Conservation (phyloP, 2,888 invertebrate genomes). For the Nephrotoma appendiculata region DNA sequence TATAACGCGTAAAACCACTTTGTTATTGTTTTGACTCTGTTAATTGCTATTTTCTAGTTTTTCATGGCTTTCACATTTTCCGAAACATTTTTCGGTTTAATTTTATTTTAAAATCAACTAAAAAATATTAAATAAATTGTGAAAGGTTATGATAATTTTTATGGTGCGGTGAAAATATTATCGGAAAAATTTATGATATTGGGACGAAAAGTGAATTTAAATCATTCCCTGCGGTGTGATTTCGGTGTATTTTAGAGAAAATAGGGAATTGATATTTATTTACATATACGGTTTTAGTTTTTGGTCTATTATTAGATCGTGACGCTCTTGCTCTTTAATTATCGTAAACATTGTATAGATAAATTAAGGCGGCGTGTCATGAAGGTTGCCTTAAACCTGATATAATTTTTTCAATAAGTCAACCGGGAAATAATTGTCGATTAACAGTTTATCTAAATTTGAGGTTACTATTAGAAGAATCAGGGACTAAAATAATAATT, state of each 20-base stretch:
- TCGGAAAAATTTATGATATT: not conserved
- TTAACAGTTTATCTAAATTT: not conserved
- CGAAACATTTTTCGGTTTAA: not conserved
- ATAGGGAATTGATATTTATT: not conserved
- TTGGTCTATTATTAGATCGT: not conserved
- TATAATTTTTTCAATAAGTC: not conserved
- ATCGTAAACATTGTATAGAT: not conserved
- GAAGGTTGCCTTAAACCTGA: not conserved
- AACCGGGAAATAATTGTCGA: not conserved
- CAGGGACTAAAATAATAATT: no score
- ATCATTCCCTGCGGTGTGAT: not conserved
- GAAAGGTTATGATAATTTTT: not conserved
- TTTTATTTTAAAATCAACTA: not conserved
- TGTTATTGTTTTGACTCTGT: not conserved
- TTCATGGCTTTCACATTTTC: not conserved
- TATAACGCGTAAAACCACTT: not conserved
- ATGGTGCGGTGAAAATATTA: not conserved
- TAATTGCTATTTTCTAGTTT: not conserved
- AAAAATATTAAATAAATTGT: not conserved
- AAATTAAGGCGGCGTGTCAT: not conserved
- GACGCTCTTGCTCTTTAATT: not conserved
- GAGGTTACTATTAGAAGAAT: no score
- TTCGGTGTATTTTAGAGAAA: not conserved
- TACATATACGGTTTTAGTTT: not conserved
- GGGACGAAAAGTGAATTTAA: not conserved